phyloP scores from a whole-genome alignment of 2,888 invertebrate genomes.

The Lasioglossum morio region DNA sequence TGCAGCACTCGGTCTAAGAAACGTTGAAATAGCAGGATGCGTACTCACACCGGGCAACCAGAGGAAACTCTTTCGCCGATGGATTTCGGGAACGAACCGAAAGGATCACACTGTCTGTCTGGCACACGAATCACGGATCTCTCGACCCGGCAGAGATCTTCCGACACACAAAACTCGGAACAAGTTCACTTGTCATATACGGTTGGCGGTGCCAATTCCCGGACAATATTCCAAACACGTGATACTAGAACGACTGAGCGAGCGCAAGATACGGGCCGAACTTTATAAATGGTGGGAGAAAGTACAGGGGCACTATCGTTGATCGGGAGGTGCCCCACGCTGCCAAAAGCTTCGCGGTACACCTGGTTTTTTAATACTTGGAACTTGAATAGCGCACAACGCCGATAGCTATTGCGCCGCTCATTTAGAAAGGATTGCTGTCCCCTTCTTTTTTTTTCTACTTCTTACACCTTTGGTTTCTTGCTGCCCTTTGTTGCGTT shows the following conservation, averaged over 20 bases:
- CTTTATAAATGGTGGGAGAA: slow-evolving; percentile 84
- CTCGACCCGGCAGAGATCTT: background rate
- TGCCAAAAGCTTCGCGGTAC: slow-evolving; percentile 61
- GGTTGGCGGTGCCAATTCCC: slow-evolving; percentile 8
- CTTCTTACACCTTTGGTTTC: background rate
- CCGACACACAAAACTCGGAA: slow-evolving; percentile 16
- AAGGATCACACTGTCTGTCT: background rate
- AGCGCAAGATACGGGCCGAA: slow-evolving; percentile 76
- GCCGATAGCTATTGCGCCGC: slow-evolving; percentile 7
- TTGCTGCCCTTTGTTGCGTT: background rate
- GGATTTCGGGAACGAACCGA: background rate
- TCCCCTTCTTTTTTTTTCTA: background rate
- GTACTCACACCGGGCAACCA: background rate
- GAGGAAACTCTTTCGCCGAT: background rate
- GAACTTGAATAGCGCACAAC: background rate
- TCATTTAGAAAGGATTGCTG: slow-evolving; percentile 42
- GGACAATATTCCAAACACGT: slow-evolving; percentile 50
- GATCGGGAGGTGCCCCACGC: slow-evolving; percentile 63
- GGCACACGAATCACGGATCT: background rate
- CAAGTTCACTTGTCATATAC: slow-evolving; percentile 18
- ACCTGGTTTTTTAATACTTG: slow-evolving; percentile 1
- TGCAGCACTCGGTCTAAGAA: background rate
- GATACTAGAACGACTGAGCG: slow-evolving; percentile 78
- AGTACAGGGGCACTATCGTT: slow-evolving; percentile 73
- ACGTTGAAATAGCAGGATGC: background rate